phyloP scores from a whole-genome alignment of 2,888 invertebrate species.

The Agonopterix arenella region DNA sequence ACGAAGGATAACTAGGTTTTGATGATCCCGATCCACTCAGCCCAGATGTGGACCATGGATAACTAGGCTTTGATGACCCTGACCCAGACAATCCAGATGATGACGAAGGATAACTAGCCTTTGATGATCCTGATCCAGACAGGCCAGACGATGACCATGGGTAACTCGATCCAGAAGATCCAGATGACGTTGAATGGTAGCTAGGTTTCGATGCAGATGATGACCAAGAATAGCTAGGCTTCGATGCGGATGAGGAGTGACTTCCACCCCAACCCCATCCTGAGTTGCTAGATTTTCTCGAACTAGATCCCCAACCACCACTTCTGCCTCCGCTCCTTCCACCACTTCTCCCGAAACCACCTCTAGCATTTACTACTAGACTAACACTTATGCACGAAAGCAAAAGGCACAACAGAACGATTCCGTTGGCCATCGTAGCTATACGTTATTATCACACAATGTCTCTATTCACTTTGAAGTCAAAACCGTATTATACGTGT shows the following conservation, averaged over 20 bases:
- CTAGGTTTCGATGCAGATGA: conserved; percentile 4
- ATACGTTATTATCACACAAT: neutral
- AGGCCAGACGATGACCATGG: conserved; percentile 10
- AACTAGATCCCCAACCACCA: conserved; percentile 1
- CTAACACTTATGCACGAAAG: conserved; percentile 33
- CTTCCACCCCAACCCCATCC: no score
- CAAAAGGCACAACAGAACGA: conserved; percentile 46
- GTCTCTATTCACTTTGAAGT: no score
- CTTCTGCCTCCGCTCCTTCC: conserved; percentile 9
- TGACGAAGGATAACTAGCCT: conserved; percentile 11
- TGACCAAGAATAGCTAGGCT: conserved; percentile 8
- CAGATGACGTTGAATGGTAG: conserved; percentile 7
- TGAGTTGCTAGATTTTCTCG: neutral
- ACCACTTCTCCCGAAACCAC: conserved; percentile 17
- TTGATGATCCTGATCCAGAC: conserved; percentile 3
- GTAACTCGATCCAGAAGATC: conserved; percentile 6
- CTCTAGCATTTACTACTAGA: conserved; percentile 31
- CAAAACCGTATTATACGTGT: no score
- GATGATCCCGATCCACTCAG: conserved; percentile 3
- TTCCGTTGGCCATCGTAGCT: conserved; percentile 45
- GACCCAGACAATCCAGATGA: conserved; percentile 9
- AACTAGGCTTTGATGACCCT: conserved; percentile 5
- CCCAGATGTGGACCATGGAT: conserved; percentile 1
- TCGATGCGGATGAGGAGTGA: conserved; percentile 10
- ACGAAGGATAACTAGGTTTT: conserved; percentile 11